These are phyloP conservation scores for Aleadryas rufinucha DNA, from an alignment of 2,113 vertebrate species.

Conservation along the genomic window DNA sequence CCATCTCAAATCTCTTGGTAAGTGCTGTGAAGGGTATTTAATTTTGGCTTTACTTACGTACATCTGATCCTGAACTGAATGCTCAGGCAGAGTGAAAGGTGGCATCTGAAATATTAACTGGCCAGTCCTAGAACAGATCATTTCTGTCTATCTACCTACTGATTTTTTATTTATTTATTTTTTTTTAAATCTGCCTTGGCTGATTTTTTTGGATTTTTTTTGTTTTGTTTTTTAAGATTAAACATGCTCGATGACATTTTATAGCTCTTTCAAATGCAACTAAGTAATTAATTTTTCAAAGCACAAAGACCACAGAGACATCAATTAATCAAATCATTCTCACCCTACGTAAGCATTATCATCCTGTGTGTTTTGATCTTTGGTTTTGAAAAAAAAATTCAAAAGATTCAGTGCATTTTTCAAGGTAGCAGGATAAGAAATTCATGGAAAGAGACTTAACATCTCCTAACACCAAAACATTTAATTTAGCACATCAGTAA, in stretches of 20 bases:
- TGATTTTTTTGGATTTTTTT: neutral
- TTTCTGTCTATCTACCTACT: neutral
- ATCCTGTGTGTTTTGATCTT: neutral
- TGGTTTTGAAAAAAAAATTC: neutral
- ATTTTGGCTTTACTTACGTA: neutral
- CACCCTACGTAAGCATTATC: neutral
- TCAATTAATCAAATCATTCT: neutral
- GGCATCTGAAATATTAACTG: neutral
- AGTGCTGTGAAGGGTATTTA: neutral
- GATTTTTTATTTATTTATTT: neutral
- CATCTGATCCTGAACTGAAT: neutral
- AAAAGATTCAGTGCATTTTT: neutral
- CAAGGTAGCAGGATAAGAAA: neutral
- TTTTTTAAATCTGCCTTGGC: neutral
- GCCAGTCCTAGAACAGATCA: neutral
- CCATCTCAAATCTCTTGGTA: neutral
- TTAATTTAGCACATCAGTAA: neutral
- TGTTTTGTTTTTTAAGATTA: neutral
- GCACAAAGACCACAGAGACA: neutral
- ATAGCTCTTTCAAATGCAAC: neutral
- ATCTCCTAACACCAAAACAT: neutral
- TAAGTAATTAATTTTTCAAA: slow-evolving; percentile 1
- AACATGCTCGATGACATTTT: neutral
- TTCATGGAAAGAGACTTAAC: neutral
- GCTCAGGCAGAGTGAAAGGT: neutral